Conservation (phyloP, 2,888 invertebrate species). For the Zeuzera pyrina region DNA sequence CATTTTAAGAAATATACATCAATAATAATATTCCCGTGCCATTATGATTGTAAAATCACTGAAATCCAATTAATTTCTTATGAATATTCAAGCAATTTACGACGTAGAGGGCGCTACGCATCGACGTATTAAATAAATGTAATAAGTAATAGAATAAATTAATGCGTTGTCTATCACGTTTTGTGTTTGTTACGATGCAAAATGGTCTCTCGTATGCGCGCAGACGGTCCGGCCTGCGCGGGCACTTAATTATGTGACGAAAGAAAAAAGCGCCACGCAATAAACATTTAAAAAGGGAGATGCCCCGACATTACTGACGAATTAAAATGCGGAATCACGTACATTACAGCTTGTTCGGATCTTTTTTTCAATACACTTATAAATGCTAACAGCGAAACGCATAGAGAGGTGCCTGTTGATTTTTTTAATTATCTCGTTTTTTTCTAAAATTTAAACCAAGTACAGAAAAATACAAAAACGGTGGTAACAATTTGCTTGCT, state of each 20-base stretch:
- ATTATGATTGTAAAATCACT: slow-evolving; percentile 32
- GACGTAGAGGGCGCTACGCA: slow-evolving; percentile 21
- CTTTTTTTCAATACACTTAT: slow-evolving; percentile 52
- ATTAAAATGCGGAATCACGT: slow-evolving; percentile 71
- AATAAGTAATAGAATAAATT: slow-evolving; percentile 18
- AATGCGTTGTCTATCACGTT: slow-evolving; percentile 18
- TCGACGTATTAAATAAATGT: slow-evolving; percentile 26
- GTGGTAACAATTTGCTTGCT: too few species aligned
- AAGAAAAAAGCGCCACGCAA: slow-evolving; percentile 32
- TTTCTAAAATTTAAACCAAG: too few species aligned
- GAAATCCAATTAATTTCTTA: slow-evolving; percentile 40
- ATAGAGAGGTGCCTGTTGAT: slow-evolving; percentile 24
- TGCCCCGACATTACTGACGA: slow-evolving; percentile 45
- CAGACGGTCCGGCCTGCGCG: slow-evolving; percentile 24
- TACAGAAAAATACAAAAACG: too few species aligned
- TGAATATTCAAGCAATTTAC: slow-evolving; percentile 43
- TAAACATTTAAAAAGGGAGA: slow-evolving; percentile 57
- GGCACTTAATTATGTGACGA: slow-evolving; percentile 30
- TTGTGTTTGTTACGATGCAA: slow-evolving; percentile 31
- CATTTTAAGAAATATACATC: too few species aligned
- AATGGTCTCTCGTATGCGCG: slow-evolving; percentile 33
- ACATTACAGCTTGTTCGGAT: slow-evolving; percentile 46
- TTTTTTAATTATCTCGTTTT: neutral
- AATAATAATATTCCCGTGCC: too few species aligned
- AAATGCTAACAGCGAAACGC: slow-evolving; percentile 35